Evolutionary conservation across 2,113 vertebrate genomes (phyloP).

Genomic region (Eolophus roseicapilla): DNA sequence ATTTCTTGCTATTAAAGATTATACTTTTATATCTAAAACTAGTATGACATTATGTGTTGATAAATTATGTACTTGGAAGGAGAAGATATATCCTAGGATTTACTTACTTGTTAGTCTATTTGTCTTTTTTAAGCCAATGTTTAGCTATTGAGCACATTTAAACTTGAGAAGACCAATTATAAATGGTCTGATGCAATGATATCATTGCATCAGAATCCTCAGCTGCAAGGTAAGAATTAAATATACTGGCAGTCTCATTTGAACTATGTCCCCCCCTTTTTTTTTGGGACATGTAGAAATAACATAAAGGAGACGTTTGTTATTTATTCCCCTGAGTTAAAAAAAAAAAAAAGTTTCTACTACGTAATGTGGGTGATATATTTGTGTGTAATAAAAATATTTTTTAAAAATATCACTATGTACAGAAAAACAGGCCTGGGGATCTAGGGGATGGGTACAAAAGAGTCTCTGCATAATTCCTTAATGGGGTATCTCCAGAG

Average conservation of each 20-base stretch:
- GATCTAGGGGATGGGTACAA: not conserved
- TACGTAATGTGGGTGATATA: rapidly evolving
- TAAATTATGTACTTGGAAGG: not conserved
- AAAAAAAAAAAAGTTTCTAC: not conserved
- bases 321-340: not conserved
- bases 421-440: not conserved
- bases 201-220: not conserved
- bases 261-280: not conserved
- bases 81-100: not conserved
- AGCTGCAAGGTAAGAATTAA: not conserved
- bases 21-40: not conserved
- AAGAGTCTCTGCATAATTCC: not conserved
- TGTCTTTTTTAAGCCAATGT: not conserved
- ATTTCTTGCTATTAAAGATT: not conserved
- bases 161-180: not conserved
- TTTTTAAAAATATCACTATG: not conserved
- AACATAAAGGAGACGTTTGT: not conserved
- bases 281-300: not conserved
- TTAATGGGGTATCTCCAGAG: not conserved
- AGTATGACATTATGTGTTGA: not conserved
- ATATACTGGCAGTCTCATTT: not conserved
- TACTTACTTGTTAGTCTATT: not conserved
- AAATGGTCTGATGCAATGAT: not conserved
- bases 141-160: not conserved
- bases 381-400: not conserved